Percentiles rank a stretch among this genome's conserved stretches.
Evolutionary conservation across 2,797 vertebrate species (phyloP).

Genomic region (Anabas testudineus): DNA sequence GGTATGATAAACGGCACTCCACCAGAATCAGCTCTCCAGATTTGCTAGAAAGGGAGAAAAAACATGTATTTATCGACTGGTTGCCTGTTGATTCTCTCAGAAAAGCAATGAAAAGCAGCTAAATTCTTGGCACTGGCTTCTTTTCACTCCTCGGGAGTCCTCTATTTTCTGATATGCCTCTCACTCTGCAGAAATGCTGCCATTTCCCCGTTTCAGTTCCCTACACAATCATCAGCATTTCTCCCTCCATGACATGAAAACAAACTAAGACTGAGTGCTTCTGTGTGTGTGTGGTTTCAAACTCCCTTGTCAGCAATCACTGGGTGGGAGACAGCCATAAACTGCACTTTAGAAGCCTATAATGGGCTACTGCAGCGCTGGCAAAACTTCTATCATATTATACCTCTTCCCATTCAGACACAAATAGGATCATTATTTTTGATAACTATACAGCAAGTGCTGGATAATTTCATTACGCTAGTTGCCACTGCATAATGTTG

Average conservation of each 20-base stretch:
- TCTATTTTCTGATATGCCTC: conserved; percentile 60
- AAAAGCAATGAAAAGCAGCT: conserved; percentile 60
- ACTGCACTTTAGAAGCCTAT: conserved; percentile 70
- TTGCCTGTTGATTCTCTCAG: conserved; percentile 60
- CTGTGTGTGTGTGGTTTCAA: conserved; percentile 59
- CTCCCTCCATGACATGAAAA: conserved; percentile 74
- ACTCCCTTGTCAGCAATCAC: conserved; percentile 74
- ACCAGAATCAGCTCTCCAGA: conserved; percentile 50
- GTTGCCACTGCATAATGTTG: conserved; percentile 61
- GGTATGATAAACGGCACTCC: conserved; percentile 61
- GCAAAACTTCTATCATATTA: conserved; percentile 78
- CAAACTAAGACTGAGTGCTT: conserved; percentile 76
- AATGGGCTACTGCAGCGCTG: conserved; percentile 73
- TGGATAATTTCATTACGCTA: conserved; percentile 72
- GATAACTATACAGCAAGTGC: conserved; percentile 72
- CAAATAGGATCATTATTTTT: conserved; percentile 82
- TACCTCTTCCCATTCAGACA: conserved; percentile 68
- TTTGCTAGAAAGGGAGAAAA: conserved; percentile 35
- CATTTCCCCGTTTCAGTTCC: conserved; percentile 71
- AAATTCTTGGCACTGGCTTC: conserved; percentile 43
- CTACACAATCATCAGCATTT: conserved; percentile 75
- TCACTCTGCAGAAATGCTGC: conserved; percentile 66
- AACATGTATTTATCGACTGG: conserved; percentile 62
- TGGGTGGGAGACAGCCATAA: conserved; percentile 76
- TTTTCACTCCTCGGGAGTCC: conserved; percentile 48